Evolutionary conservation across 2,888 invertebrate species (phyloP), one percentile per base, ranked within the genome.

Genomic region (Eristalis pertinax): DNA sequence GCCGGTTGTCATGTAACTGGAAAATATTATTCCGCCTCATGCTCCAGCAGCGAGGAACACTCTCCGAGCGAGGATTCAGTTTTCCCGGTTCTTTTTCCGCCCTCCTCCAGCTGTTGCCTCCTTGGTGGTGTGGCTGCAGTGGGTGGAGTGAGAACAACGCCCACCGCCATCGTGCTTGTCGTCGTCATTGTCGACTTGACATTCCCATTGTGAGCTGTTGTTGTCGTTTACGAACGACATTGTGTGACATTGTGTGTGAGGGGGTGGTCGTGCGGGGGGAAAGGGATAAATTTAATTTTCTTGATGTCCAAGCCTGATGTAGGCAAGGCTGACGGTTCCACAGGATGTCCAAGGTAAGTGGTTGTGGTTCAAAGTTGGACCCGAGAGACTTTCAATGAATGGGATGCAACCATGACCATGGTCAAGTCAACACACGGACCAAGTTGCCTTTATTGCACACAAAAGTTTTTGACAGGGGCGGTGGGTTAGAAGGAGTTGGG

Each of bases 1-100:
- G 87, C 87, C 76, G 84, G 75, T 84, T 87, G 84, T 84, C 84
- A 87, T 87, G 87, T 84, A 80, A 84, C 87, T 84, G 84, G 68
- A 80, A 87, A 87, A 87, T 87, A 84, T 87, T 87, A 79, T 87
- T 87, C 79, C 76, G 50, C 75, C 76, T 79, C 58, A 78, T 74
- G 86, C 78, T 79, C 75, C 56, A 56, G 69, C 74, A 70, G 76
- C 72, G 56, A 58, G 74, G 79, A 32, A 69, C 56, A 78, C 65
- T 87, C 86, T 75, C 75, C 62, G 78, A 11, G 35, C 35, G 72
- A 1, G 72, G 50, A 19, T 50, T 50, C 19, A 19, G 15, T 50
- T 67, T 67, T 58, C 1, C 35, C 29, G 56, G 38, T 75, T 75
- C 77, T 81, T 77, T 77, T 69, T 56, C 73, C 60, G n/a, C 63